A percentile compares a stretch with the other conserved stretches of the same genome.
These are phyloP conservation scores for Cactoblastis cactorum DNA, from an alignment of 2,888 invertebrate species.

Conservation along the genomic window DNA sequence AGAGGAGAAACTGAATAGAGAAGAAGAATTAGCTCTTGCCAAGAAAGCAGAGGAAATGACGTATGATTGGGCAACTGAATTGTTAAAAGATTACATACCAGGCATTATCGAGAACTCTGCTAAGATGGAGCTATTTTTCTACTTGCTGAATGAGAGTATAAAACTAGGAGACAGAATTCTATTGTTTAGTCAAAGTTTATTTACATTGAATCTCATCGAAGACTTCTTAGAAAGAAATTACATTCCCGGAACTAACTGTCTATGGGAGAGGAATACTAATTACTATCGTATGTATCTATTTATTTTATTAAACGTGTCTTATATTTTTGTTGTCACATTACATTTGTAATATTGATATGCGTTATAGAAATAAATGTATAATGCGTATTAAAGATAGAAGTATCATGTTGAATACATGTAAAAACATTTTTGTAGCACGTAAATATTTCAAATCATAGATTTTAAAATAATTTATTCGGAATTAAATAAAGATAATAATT, in stretches of 20 bases:
- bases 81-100: slow-evolving; percentile 91
- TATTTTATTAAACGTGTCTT: not conserved
- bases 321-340: no score
- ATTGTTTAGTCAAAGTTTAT: slow-evolving; percentile 96
- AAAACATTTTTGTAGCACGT: no score
- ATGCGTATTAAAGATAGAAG: no score
- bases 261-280: slow-evolving; percentile 91
- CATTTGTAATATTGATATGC: no score
- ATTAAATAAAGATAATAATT: no score
- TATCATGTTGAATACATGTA: no score
- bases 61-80: slow-evolving; percentile 92
- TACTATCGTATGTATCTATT: slow-evolving; percentile 89
- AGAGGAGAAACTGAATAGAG: slow-evolving; percentile 79
- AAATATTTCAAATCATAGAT: no score
- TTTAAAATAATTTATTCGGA: no score
- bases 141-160: slow-evolving; percentile 93
- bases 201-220: slow-evolving; percentile 96
- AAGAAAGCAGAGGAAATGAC: slow-evolving; percentile 90
- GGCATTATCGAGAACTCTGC: slow-evolving; percentile 95
- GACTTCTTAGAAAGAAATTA: slow-evolving; percentile 89
- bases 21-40: slow-evolving; percentile 74
- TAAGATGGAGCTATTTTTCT: slow-evolving; percentile 96
- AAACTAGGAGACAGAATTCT: slow-evolving; percentile 92
- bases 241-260: slow-evolving; percentile 83
- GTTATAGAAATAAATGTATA: no score